phyloP scores from a whole-genome alignment of 2,888 invertebrate genomes.

The Tolmerus cingulatus region DNA sequence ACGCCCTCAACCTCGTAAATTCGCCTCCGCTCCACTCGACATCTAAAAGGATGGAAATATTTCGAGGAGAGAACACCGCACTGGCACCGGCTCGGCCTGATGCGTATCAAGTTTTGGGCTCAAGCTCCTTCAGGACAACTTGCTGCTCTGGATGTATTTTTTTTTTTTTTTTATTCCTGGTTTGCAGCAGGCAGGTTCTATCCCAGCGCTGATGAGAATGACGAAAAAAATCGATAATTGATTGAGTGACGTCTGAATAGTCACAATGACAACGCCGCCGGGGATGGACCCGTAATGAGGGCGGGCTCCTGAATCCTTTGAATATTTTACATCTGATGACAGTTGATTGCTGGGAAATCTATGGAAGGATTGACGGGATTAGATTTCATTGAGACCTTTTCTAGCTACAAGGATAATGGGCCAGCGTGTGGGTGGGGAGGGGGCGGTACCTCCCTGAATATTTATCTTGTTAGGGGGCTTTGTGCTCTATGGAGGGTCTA shows the following conservation, averaged over 20 bases:
- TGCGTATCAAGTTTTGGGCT: slow-evolving; percentile 38
- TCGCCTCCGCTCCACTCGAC: not conserved
- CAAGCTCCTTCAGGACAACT: not conserved
- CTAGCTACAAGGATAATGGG: not conserved
- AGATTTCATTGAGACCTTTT: slow-evolving; percentile 6
- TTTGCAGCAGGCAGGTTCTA: not conserved
- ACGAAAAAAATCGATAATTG: slow-evolving; percentile 47
- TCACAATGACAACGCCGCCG: slow-evolving; percentile 18
- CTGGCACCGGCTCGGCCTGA: slow-evolving; percentile 3
- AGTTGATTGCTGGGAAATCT: slow-evolving; percentile 35
- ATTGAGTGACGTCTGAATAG: slow-evolving; percentile 48
- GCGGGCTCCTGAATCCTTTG: slow-evolving; percentile 18
- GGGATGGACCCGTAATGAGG: slow-evolving; percentile 29
- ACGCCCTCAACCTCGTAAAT: not conserved
- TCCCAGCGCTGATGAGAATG: slow-evolving; percentile 8
- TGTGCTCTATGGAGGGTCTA: not conserved
- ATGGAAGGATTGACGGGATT: slow-evolving; percentile 27
- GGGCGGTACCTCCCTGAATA: not conserved
- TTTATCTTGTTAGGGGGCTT: slow-evolving; percentile 6
- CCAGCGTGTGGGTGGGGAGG: not conserved
- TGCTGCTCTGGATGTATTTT: not conserved
- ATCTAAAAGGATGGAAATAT: not conserved
- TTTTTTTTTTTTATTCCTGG: not conserved
- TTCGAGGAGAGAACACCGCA: not conserved
- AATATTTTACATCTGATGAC: slow-evolving; percentile 34